Conservation (phyloP, 2,797 vertebrate species). For the Spondyliosoma cantharus region DNA sequence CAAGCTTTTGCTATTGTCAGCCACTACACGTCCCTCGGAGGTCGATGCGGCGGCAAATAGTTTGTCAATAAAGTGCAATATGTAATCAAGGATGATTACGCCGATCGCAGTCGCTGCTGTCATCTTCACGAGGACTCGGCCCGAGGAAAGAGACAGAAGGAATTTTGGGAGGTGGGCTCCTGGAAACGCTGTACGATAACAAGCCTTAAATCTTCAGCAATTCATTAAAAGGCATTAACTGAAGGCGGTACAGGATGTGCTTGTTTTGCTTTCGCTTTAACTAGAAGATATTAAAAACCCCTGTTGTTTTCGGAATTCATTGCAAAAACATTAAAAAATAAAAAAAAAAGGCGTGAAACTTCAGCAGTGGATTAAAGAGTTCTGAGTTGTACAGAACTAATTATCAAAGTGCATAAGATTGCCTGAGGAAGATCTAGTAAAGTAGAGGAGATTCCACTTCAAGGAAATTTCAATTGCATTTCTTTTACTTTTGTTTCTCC, state of each 20-base stretch:
- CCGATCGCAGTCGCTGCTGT: conserved; percentile 16
- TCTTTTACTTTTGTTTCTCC: background rate
- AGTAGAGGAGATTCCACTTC: conserved; percentile 30
- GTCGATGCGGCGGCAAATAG: conserved; percentile 5
- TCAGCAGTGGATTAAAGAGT: background rate
- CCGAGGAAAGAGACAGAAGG: conserved; percentile 11
- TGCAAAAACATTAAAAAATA: background rate
- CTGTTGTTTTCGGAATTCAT: conserved; percentile 9
- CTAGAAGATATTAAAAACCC: conserved; percentile 24
- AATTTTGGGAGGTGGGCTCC: background rate
- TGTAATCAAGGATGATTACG: background rate
- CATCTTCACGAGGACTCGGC: background rate
- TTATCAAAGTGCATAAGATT: conserved; percentile 32
- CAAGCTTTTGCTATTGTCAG: background rate
- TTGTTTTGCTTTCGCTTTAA: conserved; percentile 16
- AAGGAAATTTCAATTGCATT: conserved; percentile 13
- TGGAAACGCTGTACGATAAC: conserved; percentile 26
- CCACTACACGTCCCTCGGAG: background rate
- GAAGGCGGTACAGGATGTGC: conserved; percentile 3
- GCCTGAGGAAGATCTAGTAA: conserved; percentile 3
- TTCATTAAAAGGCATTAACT: conserved; percentile 44
- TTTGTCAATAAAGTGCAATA: background rate
- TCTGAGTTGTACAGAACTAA: background rate
- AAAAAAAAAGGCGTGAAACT: background rate
- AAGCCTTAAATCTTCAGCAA: conserved; percentile 22